Conservation (phyloP, 2,113 vertebrate genomes). For the Rhizomys pruinosus region DNA sequence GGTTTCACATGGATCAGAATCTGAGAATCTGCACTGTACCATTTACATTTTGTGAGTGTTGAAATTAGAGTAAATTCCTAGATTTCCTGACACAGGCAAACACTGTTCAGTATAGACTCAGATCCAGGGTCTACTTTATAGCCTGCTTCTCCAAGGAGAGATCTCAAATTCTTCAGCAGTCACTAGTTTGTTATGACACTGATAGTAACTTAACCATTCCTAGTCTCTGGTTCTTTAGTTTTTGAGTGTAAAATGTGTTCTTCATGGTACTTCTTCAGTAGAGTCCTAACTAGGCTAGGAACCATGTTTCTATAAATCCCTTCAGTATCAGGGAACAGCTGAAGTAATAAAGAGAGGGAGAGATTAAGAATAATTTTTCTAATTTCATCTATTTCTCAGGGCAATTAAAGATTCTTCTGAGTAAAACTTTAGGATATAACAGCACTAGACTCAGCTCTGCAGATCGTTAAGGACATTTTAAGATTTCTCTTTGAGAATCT, state of each 20-base stretch:
- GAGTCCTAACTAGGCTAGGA: background rate
- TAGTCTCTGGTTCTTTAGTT: background rate
- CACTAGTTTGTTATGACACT: background rate
- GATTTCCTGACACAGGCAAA: background rate
- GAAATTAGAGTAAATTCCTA: background rate
- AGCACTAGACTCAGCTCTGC: rapidly evolving
- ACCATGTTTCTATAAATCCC: too few species aligned
- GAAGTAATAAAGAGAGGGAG: too few species aligned
- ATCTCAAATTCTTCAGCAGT: background rate
- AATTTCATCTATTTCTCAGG: background rate
- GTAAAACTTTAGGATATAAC: too few species aligned
- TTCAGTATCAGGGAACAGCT: background rate
- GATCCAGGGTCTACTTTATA: background rate
- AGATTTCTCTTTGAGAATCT: background rate
- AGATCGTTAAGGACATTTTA: background rate
- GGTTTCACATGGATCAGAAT: background rate
- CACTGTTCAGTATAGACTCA: background rate
- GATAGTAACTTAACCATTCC: background rate
- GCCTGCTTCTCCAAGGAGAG: background rate
- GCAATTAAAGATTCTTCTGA: too few species aligned
- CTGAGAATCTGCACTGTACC: background rate
- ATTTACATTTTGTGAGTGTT: background rate
- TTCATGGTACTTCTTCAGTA: background rate
- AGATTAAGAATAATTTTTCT: background rate
- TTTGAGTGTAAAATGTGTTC: background rate